A percentile compares a stretch with the other conserved stretches of the same genome.
Conservation (phyloP, 2,113 vertebrate species). For the Dipodomys spectabilis region DNA sequence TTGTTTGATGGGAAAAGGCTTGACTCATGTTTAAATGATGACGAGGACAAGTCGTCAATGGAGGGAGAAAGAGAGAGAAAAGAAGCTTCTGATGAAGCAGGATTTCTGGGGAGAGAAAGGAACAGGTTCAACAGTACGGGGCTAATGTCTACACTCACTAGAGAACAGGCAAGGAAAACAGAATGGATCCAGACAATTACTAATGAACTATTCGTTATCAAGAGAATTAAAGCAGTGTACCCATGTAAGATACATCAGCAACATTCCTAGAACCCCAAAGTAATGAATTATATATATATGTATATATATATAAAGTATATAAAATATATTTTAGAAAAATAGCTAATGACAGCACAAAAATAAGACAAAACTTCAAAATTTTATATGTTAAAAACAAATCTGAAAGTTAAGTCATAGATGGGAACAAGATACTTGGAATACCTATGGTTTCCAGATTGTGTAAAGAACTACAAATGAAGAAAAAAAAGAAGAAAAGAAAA, state of each 20-base stretch:
- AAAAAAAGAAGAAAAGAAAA: neutral
- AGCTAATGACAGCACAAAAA: neutral
- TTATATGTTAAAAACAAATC: neutral
- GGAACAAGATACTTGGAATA: neutral
- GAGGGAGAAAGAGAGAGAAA: neutral
- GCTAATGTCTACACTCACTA: neutral
- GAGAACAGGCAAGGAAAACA: neutral
- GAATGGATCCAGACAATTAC: neutral
- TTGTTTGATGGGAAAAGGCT: neutral
- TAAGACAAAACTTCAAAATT: neutral
- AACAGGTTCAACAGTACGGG: neutral
- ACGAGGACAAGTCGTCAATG: neutral
- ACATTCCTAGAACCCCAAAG: neutral
- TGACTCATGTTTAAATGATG: neutral
- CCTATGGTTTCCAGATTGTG: neutral
- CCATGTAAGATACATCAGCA: neutral
- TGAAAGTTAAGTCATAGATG: neutral
- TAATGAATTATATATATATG: neutral
- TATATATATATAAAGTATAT: no score
- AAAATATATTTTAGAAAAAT: neutral
- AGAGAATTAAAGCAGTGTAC: neutral
- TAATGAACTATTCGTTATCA: neutral
- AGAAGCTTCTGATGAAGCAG: neutral
- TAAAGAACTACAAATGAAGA: neutral
- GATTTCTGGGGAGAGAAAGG: neutral